Evolutionary conservation across 2,113 vertebrate species (phyloP), one percentile per base, ranked within the genome.

Genomic region (Bothrops jararaca): DNA sequence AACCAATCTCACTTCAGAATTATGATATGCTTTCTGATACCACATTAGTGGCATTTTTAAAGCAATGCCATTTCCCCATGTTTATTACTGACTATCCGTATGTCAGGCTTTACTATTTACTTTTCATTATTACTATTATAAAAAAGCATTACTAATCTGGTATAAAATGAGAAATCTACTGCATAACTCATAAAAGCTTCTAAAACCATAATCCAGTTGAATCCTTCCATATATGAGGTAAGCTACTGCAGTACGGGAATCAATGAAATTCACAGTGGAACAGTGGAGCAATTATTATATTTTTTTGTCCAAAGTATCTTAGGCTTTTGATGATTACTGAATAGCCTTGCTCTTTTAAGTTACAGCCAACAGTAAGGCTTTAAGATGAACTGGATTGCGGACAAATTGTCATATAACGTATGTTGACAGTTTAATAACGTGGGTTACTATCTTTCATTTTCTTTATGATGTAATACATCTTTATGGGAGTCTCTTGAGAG

Each of bases 361-460:
- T 97, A 96, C 95, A 97, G 96, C 97, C 95, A 97, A 96, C 93
- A 95, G 91, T 94, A 86, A 94, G 94, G 94, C 74, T 97, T 96
- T 97, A 95, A 96, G 92, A 92, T 97, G 95, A 94, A 90, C 94
- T 96, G 95, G 93, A 97, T 89, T 92, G 96, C 94, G 94, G 96
- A 98, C 96, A 97, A 97, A 97, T 97, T 97, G 96, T 93, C 96
- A 92, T 95, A 96, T 97, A 97, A 98, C 97, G 89, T 96, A 97
- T 97, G 97, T 95, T 97, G 97, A 98, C 97, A 98, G 97, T 97
- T 98, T 98, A 97, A 98, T 97, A 97, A 97, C 96, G 95, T 88
- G 92, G 95, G 96, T 97, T 97, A 97, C 97, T 96, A 94, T 97
- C 97, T 93, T 97, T 97, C 96, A 96, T 97, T 96, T 97, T 95